These are phyloP conservation scores for Lordiphosa mommai DNA, from an alignment of 1,140 invertebrate genomes.

Conservation along the genomic window DNA sequence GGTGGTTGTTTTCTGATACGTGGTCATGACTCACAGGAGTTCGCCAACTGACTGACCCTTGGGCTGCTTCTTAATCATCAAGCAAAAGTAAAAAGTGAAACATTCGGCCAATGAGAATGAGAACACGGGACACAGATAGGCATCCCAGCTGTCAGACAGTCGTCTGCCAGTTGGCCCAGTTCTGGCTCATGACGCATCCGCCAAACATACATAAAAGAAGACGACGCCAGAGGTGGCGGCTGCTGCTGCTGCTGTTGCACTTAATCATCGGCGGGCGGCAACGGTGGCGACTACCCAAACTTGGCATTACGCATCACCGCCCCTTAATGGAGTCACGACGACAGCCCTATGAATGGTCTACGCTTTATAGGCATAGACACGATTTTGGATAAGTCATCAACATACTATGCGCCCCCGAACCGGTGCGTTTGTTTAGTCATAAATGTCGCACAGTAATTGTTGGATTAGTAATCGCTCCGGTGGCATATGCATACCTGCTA, in stretches of 20 bases:
- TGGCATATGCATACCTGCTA: conserved; percentile 4
- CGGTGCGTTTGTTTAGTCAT: conserved; percentile 34
- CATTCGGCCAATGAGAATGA: conserved; percentile 9
- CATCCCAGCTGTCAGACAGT: conserved; percentile 45
- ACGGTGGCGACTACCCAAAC: conserved; percentile 48
- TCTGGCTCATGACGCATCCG: conserved; percentile 59
- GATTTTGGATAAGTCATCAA: conserved; percentile 46
- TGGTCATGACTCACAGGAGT: conserved; percentile 62
- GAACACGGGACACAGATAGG: conserved; percentile 9
- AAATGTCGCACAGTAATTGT: conserved; percentile 46
- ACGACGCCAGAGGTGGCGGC: conserved; percentile 12
- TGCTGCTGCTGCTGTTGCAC: conserved; percentile 50
- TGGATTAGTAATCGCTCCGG: conserved; percentile 37
- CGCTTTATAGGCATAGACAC: conserved; percentile 45
- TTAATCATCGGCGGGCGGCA: conserved; percentile 53
- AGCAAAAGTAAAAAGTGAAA: conserved; percentile 46
- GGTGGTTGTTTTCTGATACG: conserved; percentile 39
- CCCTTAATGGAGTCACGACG: conserved; percentile 70
- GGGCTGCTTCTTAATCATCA: conserved; percentile 35
- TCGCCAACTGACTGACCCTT: conserved; percentile 52
- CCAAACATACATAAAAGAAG: conserved; percentile 35
- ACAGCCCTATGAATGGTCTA: conserved; percentile 32
- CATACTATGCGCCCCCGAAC: conserved; percentile 18
- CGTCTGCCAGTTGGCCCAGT: conserved; percentile 66
- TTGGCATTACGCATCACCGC: conserved; percentile 64